These are phyloP conservation scores for Chaetorhynchus papuensis DNA, from an alignment of 2,113 vertebrate species.

Conservation along the genomic window DNA sequence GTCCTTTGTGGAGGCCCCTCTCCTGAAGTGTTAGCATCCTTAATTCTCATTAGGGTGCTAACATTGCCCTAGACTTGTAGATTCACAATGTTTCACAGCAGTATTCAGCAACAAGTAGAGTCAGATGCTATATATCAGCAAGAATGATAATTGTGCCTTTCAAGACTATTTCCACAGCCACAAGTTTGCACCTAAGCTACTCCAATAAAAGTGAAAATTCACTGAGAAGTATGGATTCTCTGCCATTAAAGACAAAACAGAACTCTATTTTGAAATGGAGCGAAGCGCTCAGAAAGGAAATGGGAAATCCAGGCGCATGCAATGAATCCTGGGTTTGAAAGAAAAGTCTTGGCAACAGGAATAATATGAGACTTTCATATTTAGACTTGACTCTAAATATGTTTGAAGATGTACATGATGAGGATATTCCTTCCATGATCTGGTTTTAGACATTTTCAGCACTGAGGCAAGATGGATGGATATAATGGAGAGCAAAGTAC, in stretches of 20 bases:
- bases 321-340: not conserved
- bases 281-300: not conserved
- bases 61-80: not conserved
- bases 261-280: not conserved
- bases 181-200: not conserved
- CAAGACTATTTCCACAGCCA: not conserved
- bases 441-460: not conserved
- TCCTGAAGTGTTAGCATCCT: not conserved
- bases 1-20: not conserved
- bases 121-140: not conserved
- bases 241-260: not conserved
- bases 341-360: not conserved
- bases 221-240: not conserved
- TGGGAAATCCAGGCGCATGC: rapidly evolving
- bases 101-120: not conserved
- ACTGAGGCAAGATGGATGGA: not conserved
- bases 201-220: not conserved
- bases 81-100: not conserved
- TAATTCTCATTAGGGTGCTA: not conserved
- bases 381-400: not conserved
- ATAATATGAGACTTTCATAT: not conserved
- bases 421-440: not conserved
- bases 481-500: not conserved
- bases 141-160: not conserved
- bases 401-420: not conserved